Evolutionary conservation across 2,797 vertebrate species (phyloP).

Genomic region (Spinibarbus caldwelli): DNA sequence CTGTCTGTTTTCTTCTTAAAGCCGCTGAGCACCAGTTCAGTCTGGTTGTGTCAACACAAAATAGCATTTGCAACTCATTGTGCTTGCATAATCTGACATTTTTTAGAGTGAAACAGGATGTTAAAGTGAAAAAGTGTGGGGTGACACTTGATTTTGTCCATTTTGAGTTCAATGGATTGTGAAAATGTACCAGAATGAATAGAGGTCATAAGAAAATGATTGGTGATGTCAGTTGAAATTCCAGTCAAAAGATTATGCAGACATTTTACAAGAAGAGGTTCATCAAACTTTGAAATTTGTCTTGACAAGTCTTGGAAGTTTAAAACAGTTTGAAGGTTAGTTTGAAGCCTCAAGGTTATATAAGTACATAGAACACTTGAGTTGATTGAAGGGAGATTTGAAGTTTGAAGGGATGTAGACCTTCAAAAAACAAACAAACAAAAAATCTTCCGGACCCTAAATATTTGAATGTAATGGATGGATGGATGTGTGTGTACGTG

Average conservation of each 20-base stretch:
- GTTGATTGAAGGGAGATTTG: not conserved
- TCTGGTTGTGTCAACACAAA: conserved; percentile 5
- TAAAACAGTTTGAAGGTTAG: conserved; percentile 6
- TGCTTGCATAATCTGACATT: not conserved
- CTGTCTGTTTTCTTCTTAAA: conserved; percentile 36
- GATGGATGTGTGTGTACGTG: not conserved
- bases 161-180: not conserved
- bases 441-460: not conserved
- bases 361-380: not conserved
- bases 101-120: not conserved
- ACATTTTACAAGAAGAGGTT: not conserved
- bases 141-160: not conserved
- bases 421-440: not conserved
- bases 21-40: not conserved
- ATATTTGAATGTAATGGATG: not conserved
- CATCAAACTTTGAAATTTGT: not conserved
- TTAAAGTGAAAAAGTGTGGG: not conserved
- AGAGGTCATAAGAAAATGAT: not conserved
- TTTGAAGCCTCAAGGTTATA: conserved; percentile 7
- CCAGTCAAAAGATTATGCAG: not conserved
- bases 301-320: not conserved
- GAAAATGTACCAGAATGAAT: not conserved
- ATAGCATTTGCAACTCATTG: conserved; percentile 29
- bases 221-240: not conserved
- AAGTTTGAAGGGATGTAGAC: not conserved